Conservation (phyloP, 2,888 invertebrate species). For the Lithosia quadra region DNA sequence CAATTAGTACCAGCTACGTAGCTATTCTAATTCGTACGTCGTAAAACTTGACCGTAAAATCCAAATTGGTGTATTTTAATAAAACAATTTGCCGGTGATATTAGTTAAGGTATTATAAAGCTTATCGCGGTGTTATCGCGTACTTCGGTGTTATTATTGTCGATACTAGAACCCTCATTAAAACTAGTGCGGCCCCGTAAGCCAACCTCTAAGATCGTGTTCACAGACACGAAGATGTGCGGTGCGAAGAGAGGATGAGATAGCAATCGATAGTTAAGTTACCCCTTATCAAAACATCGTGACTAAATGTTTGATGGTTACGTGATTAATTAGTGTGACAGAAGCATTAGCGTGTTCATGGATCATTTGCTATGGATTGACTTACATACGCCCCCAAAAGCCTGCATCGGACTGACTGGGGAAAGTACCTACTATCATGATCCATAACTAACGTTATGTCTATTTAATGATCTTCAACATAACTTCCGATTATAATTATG, state of each 20-base stretch:
- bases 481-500: neutral
- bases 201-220: conserved; percentile 4
- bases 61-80: conserved; percentile 24
- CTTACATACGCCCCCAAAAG: neutral
- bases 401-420: neutral
- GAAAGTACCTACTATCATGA: neutral
- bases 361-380: neutral
- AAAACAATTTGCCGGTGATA: conserved; percentile 19
- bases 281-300: no score
- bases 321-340: conserved; percentile 4
- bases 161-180: conserved; percentile 20
- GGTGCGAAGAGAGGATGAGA: neutral
- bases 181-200: conserved; percentile 14
- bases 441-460: neutral
- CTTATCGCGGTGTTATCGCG: conserved; percentile 13
- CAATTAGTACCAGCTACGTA: conserved; percentile 10
- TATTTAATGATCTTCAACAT: neutral
- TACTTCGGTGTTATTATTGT: conserved; percentile 13
- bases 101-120: conserved; percentile 11
- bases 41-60: conserved; percentile 15
- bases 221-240: neutral
- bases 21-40: conserved; percentile 23
- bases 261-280: neutral
- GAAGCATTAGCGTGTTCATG: neutral
- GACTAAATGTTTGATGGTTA: neutral